Evolutionary conservation across 2,888 invertebrate genomes (phyloP), one percentile per base, ranked within the genome.

Genomic region (Tridacna gigas): DNA sequence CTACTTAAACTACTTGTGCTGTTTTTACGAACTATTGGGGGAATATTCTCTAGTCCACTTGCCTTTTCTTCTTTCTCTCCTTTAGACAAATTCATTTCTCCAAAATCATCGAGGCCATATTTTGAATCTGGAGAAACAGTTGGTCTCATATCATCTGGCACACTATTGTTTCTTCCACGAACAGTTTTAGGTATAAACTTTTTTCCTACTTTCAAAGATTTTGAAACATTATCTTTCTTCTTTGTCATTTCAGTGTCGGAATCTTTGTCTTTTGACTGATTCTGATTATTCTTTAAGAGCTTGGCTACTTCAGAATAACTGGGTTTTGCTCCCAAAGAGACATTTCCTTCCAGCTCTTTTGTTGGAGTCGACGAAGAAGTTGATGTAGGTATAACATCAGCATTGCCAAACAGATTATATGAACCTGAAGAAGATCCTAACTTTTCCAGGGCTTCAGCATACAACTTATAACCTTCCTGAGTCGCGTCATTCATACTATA

Each of bases 101-200:
- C 91, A 91, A 93, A 93, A 67, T 91, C 90, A 83, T 94, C 93
- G 18, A 94, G 86, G 22, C 94, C 94, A 89, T 93, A 93, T 65
- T 91, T 92, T 11, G 93, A 93, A 83, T 92, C 90, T 45, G 93
- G 92, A 28, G 88, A 89, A 12, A 91, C 89, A 37, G 88, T 85
- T 56, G 89, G 84, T 71, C 86, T 88, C 88, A 89, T 82, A 60
- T 89, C 88, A 83, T 89, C 89, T 45, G 84, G 77, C 0, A 82
- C 75, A 69, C 79, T 82, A 51, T 82, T 86, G 63, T 88, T 88
- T 5, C 84, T 75, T 25, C 80, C 82, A 37, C 82, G 67, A 5
- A 86, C 66, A 45, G 88, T 80, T 60, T 86, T 56, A 9, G 88
- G 67, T 15, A 82, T 73, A 79, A 82, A 86, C 22, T 88, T 88